These are phyloP conservation scores for Macaria liturata DNA, from an alignment of 2,888 invertebrate genomes.

Conservation along the genomic window DNA sequence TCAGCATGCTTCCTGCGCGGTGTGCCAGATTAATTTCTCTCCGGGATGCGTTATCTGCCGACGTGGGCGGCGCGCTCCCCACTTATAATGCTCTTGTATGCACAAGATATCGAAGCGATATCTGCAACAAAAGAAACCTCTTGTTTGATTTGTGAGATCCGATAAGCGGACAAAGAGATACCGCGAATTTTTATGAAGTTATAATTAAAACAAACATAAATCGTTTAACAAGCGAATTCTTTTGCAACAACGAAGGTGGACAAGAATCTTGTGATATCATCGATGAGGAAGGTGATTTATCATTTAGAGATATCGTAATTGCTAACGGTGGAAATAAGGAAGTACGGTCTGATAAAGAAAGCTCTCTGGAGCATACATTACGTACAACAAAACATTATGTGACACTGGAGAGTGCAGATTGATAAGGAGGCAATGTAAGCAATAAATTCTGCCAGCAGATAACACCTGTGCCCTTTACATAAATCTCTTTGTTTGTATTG, in stretches of 20 bases:
- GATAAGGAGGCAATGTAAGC: conserved; percentile 48
- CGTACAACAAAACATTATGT: conserved; percentile 35
- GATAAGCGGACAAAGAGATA: conserved; percentile 48
- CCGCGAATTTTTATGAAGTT: conserved; percentile 18
- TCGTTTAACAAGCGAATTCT: conserved; percentile 11
- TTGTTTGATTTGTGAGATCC: conserved; percentile 43
- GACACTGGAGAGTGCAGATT: conserved; percentile 36
- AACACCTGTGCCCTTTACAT: conserved; percentile 59
- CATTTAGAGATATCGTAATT: conserved; percentile 6
- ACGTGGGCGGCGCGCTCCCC: conserved; percentile 73
- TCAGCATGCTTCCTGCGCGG: conserved; percentile 72
- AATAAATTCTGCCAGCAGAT: conserved; percentile 59
- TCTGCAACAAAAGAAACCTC: conserved; percentile 73
- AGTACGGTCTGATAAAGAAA: conserved; percentile 49
- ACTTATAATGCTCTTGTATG: conserved; percentile 75
- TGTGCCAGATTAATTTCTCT: conserved; percentile 76
- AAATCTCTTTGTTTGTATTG: conserved; percentile 48
- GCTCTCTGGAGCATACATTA: conserved; percentile 39
- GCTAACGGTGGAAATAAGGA: conserved; percentile 23
- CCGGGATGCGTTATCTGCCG: conserved; percentile 71
- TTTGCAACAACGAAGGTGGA: conserved; percentile 21
- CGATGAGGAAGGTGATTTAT: conserved; percentile 12
- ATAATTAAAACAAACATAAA: conserved; percentile 18
- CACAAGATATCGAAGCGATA: conserved; percentile 75
- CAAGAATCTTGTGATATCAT: conserved; percentile 27